These are phyloP conservation scores for human (Homo sapiens) DNA, from an alignment of 2,113 vertebrate species.

Conservation along the genomic window GRCh38 chr22:49994501-49995000, in stretches of 20 bases:
- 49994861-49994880: neutral
- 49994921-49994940: too few relatives aligned
- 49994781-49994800: neutral
- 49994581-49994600: too few relatives aligned
- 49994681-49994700: accelerated
- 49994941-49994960: neutral
- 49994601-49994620: neutral
- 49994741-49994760: neutral
- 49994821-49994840: neutral
- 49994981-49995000: accelerated
- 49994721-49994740: neutral
- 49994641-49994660: accelerated
- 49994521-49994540: neutral
- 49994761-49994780: neutral
- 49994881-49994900: neutral
- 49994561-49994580: neutral
- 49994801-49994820: neutral
- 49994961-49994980: neutral
- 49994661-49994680: accelerated
- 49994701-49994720: too few relatives aligned
- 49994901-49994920: accelerated
- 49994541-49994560: neutral
- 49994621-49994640: neutral
- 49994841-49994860: too few relatives aligned
- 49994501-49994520: neutral